Conservation (phyloP, 2,888 invertebrate species). For the Caenorhabditis angaria region DNA sequence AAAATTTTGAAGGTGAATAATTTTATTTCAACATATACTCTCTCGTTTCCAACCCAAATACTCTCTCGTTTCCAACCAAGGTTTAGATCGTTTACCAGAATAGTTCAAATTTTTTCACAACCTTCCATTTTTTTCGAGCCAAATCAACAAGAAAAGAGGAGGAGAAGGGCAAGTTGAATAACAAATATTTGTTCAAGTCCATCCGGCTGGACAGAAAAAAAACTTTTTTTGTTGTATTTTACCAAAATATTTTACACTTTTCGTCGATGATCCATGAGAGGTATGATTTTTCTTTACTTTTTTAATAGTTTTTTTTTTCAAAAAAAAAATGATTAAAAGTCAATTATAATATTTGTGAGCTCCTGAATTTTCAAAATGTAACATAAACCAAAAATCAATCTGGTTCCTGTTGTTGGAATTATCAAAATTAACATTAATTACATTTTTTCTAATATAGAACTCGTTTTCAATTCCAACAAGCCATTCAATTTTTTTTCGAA, state of each 20-base stretch:
- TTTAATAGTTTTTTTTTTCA: not conserved
- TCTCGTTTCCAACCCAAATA: too few relatives aligned
- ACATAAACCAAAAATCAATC: too few relatives aligned
- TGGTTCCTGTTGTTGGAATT: too few relatives aligned
- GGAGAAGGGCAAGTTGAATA: conserved; percentile 7
- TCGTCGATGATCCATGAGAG: not conserved
- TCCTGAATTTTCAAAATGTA: too few relatives aligned
- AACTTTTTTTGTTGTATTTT: not conserved
- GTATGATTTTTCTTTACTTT: not conserved
- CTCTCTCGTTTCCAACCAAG: too few relatives aligned
- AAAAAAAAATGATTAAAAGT: not conserved
- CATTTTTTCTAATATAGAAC: too few relatives aligned
- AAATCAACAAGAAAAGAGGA: not conserved
- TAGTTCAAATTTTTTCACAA: not conserved
- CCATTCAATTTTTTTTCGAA: too few relatives aligned
- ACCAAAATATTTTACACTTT: not conserved
- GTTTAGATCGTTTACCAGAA: too few relatives aligned
- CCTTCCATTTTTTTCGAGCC: not conserved
- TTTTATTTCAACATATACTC: too few relatives aligned
- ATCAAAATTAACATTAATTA: too few relatives aligned
- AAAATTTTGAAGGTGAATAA: too few relatives aligned
- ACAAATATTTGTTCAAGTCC: conserved; percentile 44
- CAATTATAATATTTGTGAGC: not conserved
- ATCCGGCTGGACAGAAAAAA: conserved; percentile 8
- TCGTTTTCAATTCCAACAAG: too few relatives aligned